Evolutionary conservation across 2,888 invertebrate genomes (phyloP).

Genomic region (Oasisia sp.): DNA sequence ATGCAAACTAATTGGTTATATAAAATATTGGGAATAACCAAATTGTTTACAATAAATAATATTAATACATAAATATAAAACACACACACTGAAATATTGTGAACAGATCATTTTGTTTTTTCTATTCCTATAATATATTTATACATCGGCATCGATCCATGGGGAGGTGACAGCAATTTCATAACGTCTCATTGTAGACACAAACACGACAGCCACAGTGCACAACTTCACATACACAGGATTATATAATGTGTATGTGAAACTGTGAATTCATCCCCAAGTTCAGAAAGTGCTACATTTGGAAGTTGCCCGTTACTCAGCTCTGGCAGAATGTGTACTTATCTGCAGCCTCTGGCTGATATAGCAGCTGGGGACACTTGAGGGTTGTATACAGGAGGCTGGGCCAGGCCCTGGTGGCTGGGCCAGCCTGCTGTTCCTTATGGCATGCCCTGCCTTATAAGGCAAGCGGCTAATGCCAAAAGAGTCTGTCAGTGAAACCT

Average conservation of each 20-base stretch:
- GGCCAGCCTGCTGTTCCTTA: neutral
- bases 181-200: neutral
- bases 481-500: slow-evolving; percentile 5
- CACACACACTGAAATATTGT: no score
- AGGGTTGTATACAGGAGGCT: slow-evolving; percentile 2
- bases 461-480: neutral
- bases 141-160: no score
- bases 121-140: no score
- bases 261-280: neutral
- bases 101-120: no score
- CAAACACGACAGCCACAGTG: neutral
- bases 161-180: no score
- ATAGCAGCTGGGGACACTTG: neutral
- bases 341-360: neutral
- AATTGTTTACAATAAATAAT: no score
- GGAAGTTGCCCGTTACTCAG: neutral
- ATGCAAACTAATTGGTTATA: no score
- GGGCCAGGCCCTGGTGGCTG: neutral
- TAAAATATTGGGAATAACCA: no score
- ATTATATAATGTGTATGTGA: neutral
- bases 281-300: slow-evolving; percentile 4
- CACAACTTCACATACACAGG: no score
- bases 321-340: slow-evolving; percentile 5
- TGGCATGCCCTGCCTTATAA: neutral
- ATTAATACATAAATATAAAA: no score